Percentiles rank a stretch among this genome's conserved stretches.
phyloP scores from a whole-genome alignment of 2,888 invertebrate species.

The Galeruca laticollis region DNA sequence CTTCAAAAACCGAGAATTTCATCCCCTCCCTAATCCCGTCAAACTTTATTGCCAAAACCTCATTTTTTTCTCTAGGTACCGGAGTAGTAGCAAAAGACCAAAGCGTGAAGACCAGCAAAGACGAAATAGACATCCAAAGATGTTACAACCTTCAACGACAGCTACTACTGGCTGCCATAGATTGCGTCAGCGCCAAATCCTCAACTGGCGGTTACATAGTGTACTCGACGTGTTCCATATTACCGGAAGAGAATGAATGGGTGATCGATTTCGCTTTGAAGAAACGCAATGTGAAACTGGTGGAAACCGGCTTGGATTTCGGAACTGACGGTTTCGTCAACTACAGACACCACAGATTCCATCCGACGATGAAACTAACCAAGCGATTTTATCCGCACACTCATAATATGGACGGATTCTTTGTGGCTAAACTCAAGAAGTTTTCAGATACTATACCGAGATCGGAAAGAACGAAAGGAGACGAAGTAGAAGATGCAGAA shows the following conservation, averaged over 20 bases:
- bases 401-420: slow-evolving; percentile 99
- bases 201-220: slow-evolving; percentile 94
- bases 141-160: slow-evolving; percentile 94
- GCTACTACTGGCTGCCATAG: slow-evolving; percentile 94
- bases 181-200: slow-evolving; percentile 93
- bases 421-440: slow-evolving; percentile 97
- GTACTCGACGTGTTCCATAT: slow-evolving; percentile 97
- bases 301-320: slow-evolving; percentile 94
- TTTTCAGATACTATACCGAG: slow-evolving; percentile 80
- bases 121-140: slow-evolving; percentile 88
- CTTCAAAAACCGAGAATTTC: no score
- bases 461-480: slow-evolving; percentile 51
- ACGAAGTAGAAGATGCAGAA: slow-evolving; percentile 37
- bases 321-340: slow-evolving; percentile 95
- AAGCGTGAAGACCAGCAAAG: slow-evolving; percentile 93
- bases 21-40: no score
- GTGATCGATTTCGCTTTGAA: slow-evolving; percentile 96
- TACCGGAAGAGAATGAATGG: slow-evolving; percentile 99
- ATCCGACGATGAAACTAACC: slow-evolving; percentile 89
- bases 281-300: slow-evolving; percentile 92
- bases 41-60: no score
- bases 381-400: slow-evolving; percentile 96
- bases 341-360: slow-evolving; percentile 81
- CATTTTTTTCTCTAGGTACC: slow-evolving; percentile 77
- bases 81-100: slow-evolving; percentile 98